These are phyloP conservation scores for Morinoia aosen DNA, from an alignment of 2,888 invertebrate genomes.

Conservation along the genomic window DNA sequence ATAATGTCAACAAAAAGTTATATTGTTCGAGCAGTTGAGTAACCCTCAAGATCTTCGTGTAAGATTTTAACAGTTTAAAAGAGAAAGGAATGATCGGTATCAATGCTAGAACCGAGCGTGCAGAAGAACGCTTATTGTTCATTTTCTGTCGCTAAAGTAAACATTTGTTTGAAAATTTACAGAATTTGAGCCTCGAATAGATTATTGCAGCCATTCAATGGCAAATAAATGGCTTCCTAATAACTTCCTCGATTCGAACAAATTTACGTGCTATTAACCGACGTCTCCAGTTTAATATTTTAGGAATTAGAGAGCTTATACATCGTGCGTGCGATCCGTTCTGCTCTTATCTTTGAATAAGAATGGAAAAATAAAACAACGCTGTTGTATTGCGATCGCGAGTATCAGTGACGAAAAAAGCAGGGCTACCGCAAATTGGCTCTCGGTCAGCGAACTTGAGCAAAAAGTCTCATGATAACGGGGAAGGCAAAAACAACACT, in stretches of 20 bases:
- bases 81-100: not conserved
- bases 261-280: not conserved
- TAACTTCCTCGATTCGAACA: not conserved
- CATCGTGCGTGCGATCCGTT: not conserved
- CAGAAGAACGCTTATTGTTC: not conserved
- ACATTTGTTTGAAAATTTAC: not conserved
- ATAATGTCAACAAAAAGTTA: not conserved
- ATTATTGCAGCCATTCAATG: not conserved
- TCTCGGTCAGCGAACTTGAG: constrained; percentile 12
- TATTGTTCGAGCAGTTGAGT: not conserved
- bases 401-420: not conserved
- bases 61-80: not conserved
- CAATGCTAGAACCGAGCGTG: not conserved
- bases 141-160: not conserved
- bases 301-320: not conserved
- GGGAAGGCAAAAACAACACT: not conserved
- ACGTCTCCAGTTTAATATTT: not conserved
- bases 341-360: not conserved
- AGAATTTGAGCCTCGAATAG: not conserved
- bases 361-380: not conserved
- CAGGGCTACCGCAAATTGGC: not conserved
- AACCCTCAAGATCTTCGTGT: not conserved
- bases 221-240: too few species aligned
- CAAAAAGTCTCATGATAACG: not conserved
- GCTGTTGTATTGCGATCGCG: not conserved